phyloP scores from a whole-genome alignment of 1,140 invertebrate species.

The Heliconius melpomene region DNA sequence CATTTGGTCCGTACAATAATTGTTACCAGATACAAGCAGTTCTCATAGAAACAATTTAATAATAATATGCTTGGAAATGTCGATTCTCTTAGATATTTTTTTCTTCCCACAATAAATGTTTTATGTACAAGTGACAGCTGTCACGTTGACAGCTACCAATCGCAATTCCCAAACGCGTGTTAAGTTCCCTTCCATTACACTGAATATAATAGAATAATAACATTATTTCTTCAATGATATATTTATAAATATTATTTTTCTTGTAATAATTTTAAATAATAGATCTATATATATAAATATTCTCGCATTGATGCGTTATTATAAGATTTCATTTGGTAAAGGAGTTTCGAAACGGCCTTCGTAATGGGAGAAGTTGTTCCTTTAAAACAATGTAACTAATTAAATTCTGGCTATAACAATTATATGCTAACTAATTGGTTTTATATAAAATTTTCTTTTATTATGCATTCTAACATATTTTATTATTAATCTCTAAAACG shows the following conservation, averaged over 20 bases:
- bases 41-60: neutral
- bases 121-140: constrained; percentile 22
- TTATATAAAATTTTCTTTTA: constrained; percentile 1
- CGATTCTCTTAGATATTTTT: neutral
- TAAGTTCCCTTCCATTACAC: constrained; percentile 1
- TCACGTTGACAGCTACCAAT: constrained; percentile 30
- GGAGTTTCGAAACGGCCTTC: constrained; percentile 30
- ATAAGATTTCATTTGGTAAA: constrained; percentile 12
- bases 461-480: neutral
- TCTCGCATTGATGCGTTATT: neutral
- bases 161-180: constrained; percentile 8
- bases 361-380: constrained; percentile 8
- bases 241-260: neutral
- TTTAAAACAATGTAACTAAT: neutral
- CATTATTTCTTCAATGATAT: neutral
- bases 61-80: neutral
- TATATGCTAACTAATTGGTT: constrained; percentile 4
- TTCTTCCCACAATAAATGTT: neutral
- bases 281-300: neutral
- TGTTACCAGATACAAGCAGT: neutral
- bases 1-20: constrained; percentile 1
- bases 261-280: neutral
- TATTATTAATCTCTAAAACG: neutral
- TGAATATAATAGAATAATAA: constrained; percentile 4
- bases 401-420: neutral